Percentiles rank a stretch among this genome's conserved stretches.
Evolutionary conservation across 2,888 invertebrate genomes (phyloP).

Genomic region (Parasteatoda lunata): DNA sequence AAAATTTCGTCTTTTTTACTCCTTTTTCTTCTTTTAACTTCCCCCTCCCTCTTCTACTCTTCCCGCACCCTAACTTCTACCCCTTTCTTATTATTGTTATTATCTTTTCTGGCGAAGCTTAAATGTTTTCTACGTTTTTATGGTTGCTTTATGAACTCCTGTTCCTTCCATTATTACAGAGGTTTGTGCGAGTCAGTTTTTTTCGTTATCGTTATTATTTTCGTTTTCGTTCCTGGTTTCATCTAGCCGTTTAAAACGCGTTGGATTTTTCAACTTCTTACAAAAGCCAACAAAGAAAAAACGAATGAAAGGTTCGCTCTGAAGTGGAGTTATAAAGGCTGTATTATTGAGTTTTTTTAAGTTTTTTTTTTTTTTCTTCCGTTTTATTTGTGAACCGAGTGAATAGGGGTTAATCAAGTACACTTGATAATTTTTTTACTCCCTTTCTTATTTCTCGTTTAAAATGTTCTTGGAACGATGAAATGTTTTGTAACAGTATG

Average conservation of each 20-base stretch:
- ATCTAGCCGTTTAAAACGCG: background rate
- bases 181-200: slow-evolving; percentile 29
- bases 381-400: background rate
- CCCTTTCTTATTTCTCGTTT: too few species aligned
- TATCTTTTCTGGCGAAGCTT: slow-evolving; percentile 47
- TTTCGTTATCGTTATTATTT: slow-evolving; percentile 4
- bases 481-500: too few species aligned
- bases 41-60: slow-evolving; percentile 3
- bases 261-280: background rate
- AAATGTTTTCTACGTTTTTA: slow-evolving; percentile 51
- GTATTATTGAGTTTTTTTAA: too few species aligned
- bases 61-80: background rate
- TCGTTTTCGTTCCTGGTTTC: background rate
- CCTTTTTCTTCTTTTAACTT: slow-evolving; percentile 15
- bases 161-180: slow-evolving; percentile 39
- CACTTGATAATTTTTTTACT: background rate
- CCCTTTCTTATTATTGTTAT: slow-evolving; percentile 59
- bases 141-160: slow-evolving; percentile 56
- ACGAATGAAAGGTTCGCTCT: background rate
- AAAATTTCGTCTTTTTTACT: slow-evolving; percentile 18
- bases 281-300: background rate
- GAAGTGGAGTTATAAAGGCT: background rate
- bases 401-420: slow-evolving; percentile 33
- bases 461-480: too few species aligned
- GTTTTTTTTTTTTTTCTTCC: background rate